Percentiles rank a stretch among this genome's conserved stretches.
Evolutionary conservation across 2,113 vertebrate species (phyloP).

Genomic region (Campylomormyrus tamandua): DNA sequence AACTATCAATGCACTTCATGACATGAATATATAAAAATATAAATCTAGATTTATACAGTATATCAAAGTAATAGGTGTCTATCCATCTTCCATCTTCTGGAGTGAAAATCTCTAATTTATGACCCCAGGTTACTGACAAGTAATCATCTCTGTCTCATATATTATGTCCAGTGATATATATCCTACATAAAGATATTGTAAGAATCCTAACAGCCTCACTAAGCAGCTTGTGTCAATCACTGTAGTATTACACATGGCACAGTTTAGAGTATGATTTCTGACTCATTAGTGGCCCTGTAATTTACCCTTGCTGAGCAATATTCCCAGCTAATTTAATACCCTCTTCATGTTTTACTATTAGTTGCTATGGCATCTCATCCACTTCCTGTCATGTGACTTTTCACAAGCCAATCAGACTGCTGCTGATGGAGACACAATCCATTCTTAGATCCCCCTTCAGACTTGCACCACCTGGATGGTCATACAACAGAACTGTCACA

Average conservation of each 20-base stretch:
- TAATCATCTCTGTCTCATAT: neutral
- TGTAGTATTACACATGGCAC: neutral
- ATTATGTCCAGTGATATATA: neutral
- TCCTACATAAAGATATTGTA: neutral
- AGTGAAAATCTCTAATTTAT: neutral
- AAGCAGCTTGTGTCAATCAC: neutral
- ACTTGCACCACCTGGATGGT: neutral
- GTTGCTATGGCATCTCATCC: neutral
- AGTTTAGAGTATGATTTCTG: conserved; percentile 1
- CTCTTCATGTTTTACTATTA: neutral
- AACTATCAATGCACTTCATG: neutral
- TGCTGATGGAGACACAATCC: neutral
- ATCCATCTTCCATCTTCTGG: neutral
- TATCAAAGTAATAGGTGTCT: neutral
- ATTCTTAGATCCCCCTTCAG: neutral
- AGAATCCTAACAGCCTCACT: neutral
- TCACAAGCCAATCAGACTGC: neutral
- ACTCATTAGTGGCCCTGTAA: neutral
- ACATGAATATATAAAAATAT: neutral
- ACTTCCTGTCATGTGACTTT: conserved; percentile 7
- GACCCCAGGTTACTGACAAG: neutral
- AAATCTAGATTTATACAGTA: neutral
- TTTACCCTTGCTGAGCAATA: neutral
- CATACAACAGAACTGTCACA: neutral
- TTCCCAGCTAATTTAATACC: neutral